These are phyloP conservation scores for Felis chaus DNA, from an alignment of 2,113 vertebrate species.

Conservation along the genomic window DNA sequence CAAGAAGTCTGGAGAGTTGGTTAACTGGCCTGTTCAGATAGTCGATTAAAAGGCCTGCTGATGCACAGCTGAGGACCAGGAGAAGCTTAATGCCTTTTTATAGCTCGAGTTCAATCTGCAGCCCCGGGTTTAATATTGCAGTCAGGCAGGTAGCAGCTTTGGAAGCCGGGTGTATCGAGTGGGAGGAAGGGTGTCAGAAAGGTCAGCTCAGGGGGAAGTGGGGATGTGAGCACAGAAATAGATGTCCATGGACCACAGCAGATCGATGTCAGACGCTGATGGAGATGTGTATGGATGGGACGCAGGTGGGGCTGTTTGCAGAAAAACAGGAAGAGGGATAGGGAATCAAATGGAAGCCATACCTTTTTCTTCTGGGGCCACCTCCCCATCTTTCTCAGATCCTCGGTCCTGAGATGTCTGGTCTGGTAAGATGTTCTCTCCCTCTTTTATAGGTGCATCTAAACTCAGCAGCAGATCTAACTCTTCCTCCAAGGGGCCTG, in stretches of 20 bases:
- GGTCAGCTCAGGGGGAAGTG: conserved; percentile 34
- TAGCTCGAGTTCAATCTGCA: background rate
- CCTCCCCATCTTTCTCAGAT: conserved; percentile 65
- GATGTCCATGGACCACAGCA: background rate
- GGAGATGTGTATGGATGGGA: background rate
- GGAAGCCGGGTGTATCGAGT: background rate
- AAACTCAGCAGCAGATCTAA: conserved; percentile 92
- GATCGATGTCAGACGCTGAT: background rate
- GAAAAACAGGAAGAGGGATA: background rate
- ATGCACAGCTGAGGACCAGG: background rate
- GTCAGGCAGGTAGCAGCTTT: conserved; percentile 1
- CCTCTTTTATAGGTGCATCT: conserved; percentile 82
- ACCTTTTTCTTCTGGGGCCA: conserved; percentile 76
- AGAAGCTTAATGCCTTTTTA: background rate
- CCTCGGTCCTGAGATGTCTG: background rate
- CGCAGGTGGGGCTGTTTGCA: background rate
- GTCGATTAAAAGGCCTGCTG: conserved; percentile 42
- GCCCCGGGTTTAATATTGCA: background rate
- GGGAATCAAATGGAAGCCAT: conserved; percentile 23
- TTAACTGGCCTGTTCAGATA: background rate
- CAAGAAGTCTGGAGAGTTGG: background rate
- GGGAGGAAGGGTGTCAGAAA: conserved; percentile 43
- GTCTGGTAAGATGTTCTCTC: background rate
- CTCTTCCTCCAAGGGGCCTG: conserved; percentile 89
- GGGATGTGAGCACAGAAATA: conserved; percentile 45